phyloP scores from a whole-genome alignment of 1,140 invertebrate genomes.

The Caenorhabditis briggsae region DNA sequence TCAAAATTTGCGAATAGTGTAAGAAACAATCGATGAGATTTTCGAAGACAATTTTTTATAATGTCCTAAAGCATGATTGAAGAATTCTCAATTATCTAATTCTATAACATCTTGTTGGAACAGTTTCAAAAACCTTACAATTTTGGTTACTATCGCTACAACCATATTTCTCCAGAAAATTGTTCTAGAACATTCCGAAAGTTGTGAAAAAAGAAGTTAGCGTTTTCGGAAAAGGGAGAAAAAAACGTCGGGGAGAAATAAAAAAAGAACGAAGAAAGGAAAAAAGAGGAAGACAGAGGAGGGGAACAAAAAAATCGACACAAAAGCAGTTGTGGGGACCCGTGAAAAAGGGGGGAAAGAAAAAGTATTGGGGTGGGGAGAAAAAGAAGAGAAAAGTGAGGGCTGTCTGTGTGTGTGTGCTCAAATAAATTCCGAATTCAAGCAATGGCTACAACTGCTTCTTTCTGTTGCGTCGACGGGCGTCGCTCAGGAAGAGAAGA shows the following conservation, averaged over 20 bases:
- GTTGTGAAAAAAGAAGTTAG: too few species aligned
- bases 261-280: not conserved
- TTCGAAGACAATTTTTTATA: too few species aligned
- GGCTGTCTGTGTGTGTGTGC: not conserved
- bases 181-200: too few species aligned
- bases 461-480: not conserved
- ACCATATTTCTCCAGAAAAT: too few species aligned
- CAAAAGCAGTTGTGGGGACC: conserved; percentile 13
- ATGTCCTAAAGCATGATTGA: too few species aligned
- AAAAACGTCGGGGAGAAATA: not conserved
- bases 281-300: not conserved
- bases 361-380: not conserved
- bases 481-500: not conserved
- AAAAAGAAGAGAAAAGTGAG: conserved; percentile 1
- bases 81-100: too few species aligned
- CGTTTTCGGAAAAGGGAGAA: not conserved
- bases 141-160: too few species aligned
- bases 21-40: too few species aligned
- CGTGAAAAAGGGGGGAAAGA: not conserved
- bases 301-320: conserved; percentile 21
- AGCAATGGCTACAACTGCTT: conserved; percentile 34
- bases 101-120: too few species aligned
- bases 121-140: too few species aligned
- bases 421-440: conserved; percentile 50
- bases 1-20: too few species aligned